Percentiles rank a stretch among this genome's conserved stretches.
Evolutionary conservation across 2,113 vertebrate genomes (phyloP).

Genomic region (Cyprinodon variegatus): DNA sequence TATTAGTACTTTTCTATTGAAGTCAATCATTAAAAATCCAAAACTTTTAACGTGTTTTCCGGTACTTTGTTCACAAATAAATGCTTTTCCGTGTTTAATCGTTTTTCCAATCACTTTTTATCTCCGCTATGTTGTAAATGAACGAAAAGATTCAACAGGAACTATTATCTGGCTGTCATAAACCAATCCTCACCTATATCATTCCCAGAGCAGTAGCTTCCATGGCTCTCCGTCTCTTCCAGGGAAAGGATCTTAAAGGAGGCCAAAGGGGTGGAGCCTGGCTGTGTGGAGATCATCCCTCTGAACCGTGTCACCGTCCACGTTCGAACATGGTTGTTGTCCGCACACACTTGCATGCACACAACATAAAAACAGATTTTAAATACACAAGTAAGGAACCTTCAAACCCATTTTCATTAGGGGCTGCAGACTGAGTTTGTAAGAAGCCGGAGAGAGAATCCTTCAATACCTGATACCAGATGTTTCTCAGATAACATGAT

Average conservation of each 20-base stretch:
- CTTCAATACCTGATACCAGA: conserved; percentile 89
- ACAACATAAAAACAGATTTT: neutral
- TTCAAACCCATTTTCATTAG: neutral
- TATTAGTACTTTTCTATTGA: neutral
- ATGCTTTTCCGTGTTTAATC: neutral
- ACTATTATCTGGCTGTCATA: neutral
- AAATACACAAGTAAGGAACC: neutral
- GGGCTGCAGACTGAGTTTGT: neutral
- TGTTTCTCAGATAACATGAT: conserved; percentile 98
- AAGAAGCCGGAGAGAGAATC: neutral
- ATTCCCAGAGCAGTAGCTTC: conserved; percentile 94
- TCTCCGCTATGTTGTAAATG: neutral
- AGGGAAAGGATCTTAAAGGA: conserved; percentile 97
- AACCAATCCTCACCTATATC: conserved; percentile 86
- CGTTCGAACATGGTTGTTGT: conserved; percentile 96
- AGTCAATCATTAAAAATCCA: neutral
- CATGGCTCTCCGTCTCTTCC: conserved; percentile 94
- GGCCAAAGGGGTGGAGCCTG: conserved; percentile 93
- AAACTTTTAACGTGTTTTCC: neutral
- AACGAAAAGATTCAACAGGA: neutral
- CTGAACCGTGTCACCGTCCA: conserved; percentile 97
- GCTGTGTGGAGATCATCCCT: conserved; percentile 98
- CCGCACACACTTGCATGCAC: conserved; percentile 87
- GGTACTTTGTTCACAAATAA: neutral
- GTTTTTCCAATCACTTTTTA: neutral